Evolutionary conservation across 1,140 invertebrate species (phyloP).

Genomic region (Drosophila repleta): DNA sequence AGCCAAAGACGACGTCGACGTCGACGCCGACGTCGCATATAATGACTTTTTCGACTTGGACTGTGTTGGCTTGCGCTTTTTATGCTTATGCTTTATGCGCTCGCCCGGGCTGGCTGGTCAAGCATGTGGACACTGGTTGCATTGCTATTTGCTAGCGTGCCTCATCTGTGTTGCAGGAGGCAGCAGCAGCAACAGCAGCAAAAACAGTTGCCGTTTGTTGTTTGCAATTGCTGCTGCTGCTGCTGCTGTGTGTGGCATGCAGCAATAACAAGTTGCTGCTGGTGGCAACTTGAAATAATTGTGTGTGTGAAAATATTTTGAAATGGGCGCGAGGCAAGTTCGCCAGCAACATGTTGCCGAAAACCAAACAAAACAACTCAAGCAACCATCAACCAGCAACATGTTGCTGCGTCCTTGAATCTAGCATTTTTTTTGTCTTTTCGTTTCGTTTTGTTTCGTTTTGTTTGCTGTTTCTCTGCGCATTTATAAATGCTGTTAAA

Average conservation of each 20-base stretch:
- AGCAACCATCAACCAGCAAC: constrained; percentile 20
- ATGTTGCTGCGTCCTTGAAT: constrained; percentile 40
- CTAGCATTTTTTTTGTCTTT: constrained; percentile 43
- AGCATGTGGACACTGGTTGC: constrained; percentile 60
- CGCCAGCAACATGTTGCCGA: constrained; percentile 40
- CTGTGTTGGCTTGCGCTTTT: constrained; percentile 70
- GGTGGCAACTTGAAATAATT: constrained; percentile 77
- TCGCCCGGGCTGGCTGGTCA: constrained; percentile 65
- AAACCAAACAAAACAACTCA: neutral
- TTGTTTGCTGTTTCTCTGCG: constrained; percentile 7
- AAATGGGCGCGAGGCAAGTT: constrained; percentile 23
- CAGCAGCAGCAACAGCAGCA: constrained; percentile 25
- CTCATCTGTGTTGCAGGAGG: constrained; percentile 19
- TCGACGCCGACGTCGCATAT: constrained; percentile 56
- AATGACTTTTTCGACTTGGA: constrained; percentile 80
- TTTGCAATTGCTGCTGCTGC: constrained; percentile 36
- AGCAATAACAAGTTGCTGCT: constrained; percentile 44
- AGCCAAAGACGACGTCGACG: constrained; percentile 62
- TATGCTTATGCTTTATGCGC: constrained; percentile 78
- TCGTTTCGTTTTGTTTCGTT: constrained; percentile 17
- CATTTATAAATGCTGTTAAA: constrained; percentile 62
- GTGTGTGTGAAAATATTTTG: constrained; percentile 79
- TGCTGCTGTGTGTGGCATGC: constrained; percentile 76
- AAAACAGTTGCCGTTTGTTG: constrained; percentile 66
- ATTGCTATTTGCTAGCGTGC: constrained; percentile 28